Base-by-base conservation (phyloP, 2,113 vertebrate species). In the Vimba vimba region DNA sequence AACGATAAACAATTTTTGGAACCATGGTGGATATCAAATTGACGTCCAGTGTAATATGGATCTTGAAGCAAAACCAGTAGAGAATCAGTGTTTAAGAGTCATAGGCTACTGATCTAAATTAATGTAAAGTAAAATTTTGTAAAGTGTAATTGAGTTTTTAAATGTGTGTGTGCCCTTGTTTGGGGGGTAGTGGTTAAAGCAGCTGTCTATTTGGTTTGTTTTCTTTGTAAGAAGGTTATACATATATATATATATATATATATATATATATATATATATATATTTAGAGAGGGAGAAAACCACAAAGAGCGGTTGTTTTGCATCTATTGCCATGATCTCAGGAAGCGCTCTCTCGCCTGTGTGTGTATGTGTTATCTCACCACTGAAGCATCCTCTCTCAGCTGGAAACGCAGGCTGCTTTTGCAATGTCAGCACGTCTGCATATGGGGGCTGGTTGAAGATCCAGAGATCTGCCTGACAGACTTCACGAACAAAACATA, bases 391-490 rank as follows among this genome's bases (percentile, higher is more conserved):
- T 90, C 81, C 73, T 84, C 69, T 81, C 76, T 13, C 85, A 87
- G 74, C 66, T 47, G 71, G 86, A 89, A 82, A 84, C 79, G 79
- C 83, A 83, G 62, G 59, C 74, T 27, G n/a, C 69, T 89, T 87
- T 21, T 90, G 90, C 91, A 82, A 52, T 79, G 81, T 92, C 90
- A 91, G 90, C 89, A 89, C 55, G 73, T 69, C 45, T 59, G 50
- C 75, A 82, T 47, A 39, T 55, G 36, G 50, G 13, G 45, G 17
- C n/a, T 71, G 82, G 33, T 55, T 62, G 45, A 11, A 55, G 45
- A 85, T 64, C 36, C 59, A 64, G 39, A 64, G 78, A 64, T 80
- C 78, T 80, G 57, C 78, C 23, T 45, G 59, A 52, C 23, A 73
- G 30, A 52, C 30, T 79, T 12, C 17, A 50, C 30, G n/a, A 57